phyloP scores from a whole-genome alignment of 2,113 vertebrate species.

The Nymphicus hollandicus region DNA sequence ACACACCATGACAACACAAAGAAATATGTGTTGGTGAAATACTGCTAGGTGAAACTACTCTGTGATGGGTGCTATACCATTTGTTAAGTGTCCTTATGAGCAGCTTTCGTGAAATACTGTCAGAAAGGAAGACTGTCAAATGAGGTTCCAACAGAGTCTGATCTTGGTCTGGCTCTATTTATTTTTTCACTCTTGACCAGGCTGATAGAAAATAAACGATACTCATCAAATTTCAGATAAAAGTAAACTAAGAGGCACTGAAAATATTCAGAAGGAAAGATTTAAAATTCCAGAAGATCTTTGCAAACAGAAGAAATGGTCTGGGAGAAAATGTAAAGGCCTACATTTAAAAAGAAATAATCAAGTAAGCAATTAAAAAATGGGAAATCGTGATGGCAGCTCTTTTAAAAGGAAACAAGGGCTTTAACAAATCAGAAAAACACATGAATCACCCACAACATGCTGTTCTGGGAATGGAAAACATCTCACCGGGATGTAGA shows the following conservation, averaged over 20 bases:
- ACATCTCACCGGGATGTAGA: background rate
- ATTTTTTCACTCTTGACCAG: background rate
- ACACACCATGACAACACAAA: background rate
- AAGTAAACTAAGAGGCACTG: background rate
- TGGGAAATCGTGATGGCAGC: background rate
- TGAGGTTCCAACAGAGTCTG: background rate
- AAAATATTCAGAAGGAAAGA: background rate
- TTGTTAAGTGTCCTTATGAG: background rate
- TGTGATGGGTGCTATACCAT: background rate
- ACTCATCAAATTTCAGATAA: background rate
- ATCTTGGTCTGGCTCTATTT: background rate
- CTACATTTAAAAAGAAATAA: background rate
- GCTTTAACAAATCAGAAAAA: background rate
- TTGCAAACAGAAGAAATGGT: background rate
- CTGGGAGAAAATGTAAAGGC: background rate
- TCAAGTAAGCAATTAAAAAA: background rate
- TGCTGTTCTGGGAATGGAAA: background rate
- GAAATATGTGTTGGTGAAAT: background rate
- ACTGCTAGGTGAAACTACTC: background rate
- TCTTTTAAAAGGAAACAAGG: background rate
- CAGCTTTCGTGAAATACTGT: background rate
- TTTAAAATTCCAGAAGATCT: background rate
- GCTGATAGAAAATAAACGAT: background rate
- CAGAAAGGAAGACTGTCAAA: background rate
- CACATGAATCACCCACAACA: background rate